Evolutionary conservation across 2,113 vertebrate species (phyloP), one percentile per base, ranked within the genome.

Genomic region (Rhodinocichla rosea): DNA sequence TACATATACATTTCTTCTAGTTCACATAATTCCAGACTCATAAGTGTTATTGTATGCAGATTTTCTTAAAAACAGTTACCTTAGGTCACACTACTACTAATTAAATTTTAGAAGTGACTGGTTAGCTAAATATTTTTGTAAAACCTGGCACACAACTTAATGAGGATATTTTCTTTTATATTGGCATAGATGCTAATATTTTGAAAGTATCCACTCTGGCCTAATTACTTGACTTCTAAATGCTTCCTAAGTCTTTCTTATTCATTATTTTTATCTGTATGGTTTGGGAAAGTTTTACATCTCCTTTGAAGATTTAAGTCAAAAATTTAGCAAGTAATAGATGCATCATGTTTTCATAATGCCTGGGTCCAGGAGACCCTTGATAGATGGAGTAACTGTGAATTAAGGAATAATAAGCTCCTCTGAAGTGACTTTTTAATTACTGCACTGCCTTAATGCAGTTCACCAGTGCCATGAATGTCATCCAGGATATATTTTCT

Each of bases 341-440:
- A 97, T 68, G 73, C 60, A 90, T 97, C 92, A 78, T 94, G 92
- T 97, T 98, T 97, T 97, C 94, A 80, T 94, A 97, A 97, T 67
- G 57, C 71, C 87, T 94, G 68, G 73, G 78, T 92, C 75, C 84
- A 95, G 67, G 59, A 96, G 88, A 74, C 87, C 94, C 96, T 97
- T 96, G 87, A 97, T 97, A 96, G 94, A 96, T 95, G 87, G 50
- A 65, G 44, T 94, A 97, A 97, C 95, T 97, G 90, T 95, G 96
- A 97, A 97, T 95, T 90, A 97, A 96, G 90, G 74, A 96, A 92
- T 97, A 97, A 96, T 96, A 96, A 96, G 55, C 88, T 95, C 37
- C 92, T 97, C 74, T 96, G 85, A 97, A 97, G 97, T 96, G 75
- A 97, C 92, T 92, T 97, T 97, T 97, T 98, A 97, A 97, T 97